These are phyloP conservation scores for Scaptomyza montana DNA, from an alignment of 1,140 invertebrate species.

Conservation along the genomic window DNA sequence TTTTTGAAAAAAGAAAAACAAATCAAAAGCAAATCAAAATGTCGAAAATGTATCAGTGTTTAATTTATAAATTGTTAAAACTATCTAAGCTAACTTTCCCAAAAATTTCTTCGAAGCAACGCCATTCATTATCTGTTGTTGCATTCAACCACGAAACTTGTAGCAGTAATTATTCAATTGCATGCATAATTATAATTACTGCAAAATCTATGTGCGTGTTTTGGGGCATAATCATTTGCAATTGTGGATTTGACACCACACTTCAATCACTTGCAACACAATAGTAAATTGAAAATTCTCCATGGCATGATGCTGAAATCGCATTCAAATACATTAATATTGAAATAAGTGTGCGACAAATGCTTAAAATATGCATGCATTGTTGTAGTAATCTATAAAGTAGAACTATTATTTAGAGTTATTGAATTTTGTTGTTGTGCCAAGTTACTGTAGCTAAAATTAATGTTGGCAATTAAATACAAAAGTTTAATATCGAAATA, in stretches of 20 bases:
- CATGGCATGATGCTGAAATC: neutral
- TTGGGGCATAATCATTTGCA: slow-evolving; percentile 16
- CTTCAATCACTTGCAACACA: slow-evolving; percentile 1
- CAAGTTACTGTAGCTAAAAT: slow-evolving; percentile 57
- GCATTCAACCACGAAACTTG: neutral
- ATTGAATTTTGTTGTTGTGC: slow-evolving; percentile 42
- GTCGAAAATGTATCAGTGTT: neutral
- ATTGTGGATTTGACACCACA: slow-evolving; percentile 29
- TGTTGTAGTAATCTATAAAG: neutral
- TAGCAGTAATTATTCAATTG: slow-evolving; percentile 12
- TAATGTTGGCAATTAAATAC: slow-evolving; percentile 56
- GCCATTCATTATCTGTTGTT: too few species aligned
- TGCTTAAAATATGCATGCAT: slow-evolving; percentile 3
- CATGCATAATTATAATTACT: slow-evolving; percentile 14
- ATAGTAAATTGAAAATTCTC: slow-evolving; percentile 1
- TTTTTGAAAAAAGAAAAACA: too few species aligned
- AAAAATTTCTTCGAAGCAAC: too few species aligned
- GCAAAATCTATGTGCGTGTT: neutral
- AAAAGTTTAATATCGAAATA: slow-evolving; percentile 28
- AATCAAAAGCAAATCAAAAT: neutral
- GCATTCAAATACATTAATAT: neutral
- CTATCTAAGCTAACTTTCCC: neutral
- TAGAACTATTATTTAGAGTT: slow-evolving; percentile 19
- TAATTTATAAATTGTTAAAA: neutral
- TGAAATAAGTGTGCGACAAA: neutral